Evolutionary conservation across 2,113 vertebrate genomes (phyloP), one percentile per base, ranked within the genome.

Genomic region (Guaruba guarouba): DNA sequence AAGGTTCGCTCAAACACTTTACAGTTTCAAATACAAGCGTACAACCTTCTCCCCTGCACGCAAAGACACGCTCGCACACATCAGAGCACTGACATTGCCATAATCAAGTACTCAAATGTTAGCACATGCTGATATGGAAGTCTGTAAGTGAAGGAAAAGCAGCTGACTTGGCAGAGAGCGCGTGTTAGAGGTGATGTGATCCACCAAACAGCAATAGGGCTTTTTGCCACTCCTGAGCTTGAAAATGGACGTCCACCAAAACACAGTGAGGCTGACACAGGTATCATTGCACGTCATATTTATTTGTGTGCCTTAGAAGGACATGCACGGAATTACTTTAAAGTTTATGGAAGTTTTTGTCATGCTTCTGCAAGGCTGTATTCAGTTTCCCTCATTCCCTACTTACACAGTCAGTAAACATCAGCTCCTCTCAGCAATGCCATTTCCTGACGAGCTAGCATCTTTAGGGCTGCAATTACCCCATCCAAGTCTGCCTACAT

Each of bases 401-500:
- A 7, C 37, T 37, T 3, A 23, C 6, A 81, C 0, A 87, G 63
- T 59, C 76, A 92, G 90, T 19, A 75, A 83, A 83, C 17, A 0
- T 55, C 51, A 77, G 43, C 67, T 86, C 77, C 86, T 82, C 54
- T 15, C 1, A 31, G 61, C 57, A 70, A 52, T 27, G 86, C 62
- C 35, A 89, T 82, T 89, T 96, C 90, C 90, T 88, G 80, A 84
- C 11, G 7, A 31, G 48, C n/a, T 35, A 24, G 66, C 57, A 84
- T 49, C 92, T 81, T 83, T 8, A 68, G 76, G 86, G 92, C 88
- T 79, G 66, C 90, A 83, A 76, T 93, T 88, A 94, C 71, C 71
- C 79, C 62, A 46, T 17, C 63, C 80, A 59, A 49, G 69, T 29
- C 88, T 39, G 80, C 51, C 88, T 64, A 88, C 73, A 43, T 92